Evolutionary conservation across 92 coral and sea anemone genomes (phyloP), one percentile per base, ranked within the genome.

Genomic region (Epizoanthus illoricatus): DNA sequence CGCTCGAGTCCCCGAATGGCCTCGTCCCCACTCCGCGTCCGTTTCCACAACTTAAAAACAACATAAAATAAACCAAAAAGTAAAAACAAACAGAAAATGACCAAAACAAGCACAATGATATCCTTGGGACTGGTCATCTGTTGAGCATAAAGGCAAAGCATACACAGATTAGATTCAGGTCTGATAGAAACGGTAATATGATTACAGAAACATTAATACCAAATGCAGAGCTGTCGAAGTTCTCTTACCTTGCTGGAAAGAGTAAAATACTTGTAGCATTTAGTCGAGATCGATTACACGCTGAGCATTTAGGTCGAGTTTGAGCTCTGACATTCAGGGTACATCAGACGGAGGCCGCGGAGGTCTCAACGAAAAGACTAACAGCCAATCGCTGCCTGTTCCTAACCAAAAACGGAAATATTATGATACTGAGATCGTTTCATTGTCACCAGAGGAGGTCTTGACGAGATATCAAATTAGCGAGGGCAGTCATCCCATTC

Each of bases 401-500:
- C 56, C 56, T 52, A 2, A 52, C 56, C 56, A 0, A 52, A 9
- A 52, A 52, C 56, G 56, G 56, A 52, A 52, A 2, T 52, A 52
- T 65, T 23, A 13, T 65, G 69, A 65, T 36, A n/a, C n/a, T n/a
- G n/a, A 65, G 36, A 24, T 65, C 40, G 12, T 12, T 36, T 19
- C 67, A 28, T 28, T 63, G 24, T 63, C 67, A 63, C 11, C 67
- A 63, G 12, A 63, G 67, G 67, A 63, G 67, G 67, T 63, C 67
- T 63, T 63, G 67, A 45, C 52, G 52, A 45, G 52, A 45, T 45
- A 45, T 63, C 67, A 63, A 65, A 65, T 65, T 65, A 65, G 16
- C 69, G 40, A 65, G 17, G 69, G 24, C 69, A 65, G 69, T 65
- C 69, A 65, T 23, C 69, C 69, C 69, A 65, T 65, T 65, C 69